These are phyloP conservation scores for Scolopax rusticola DNA, from an alignment of 2,797 vertebrate genomes.

Conservation along the genomic window DNA sequence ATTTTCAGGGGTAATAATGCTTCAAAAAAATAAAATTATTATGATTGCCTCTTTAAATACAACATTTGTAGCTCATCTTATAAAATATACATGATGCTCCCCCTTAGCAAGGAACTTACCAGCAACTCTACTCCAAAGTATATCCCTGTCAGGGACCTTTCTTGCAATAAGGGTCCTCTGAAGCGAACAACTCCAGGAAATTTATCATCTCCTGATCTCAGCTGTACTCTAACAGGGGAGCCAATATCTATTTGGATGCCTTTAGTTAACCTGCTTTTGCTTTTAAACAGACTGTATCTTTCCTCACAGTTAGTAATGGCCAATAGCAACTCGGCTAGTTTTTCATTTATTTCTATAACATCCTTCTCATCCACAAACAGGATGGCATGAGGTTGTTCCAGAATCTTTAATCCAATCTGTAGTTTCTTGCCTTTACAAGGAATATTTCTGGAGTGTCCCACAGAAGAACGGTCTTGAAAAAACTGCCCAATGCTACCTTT, in stretches of 20 bases:
- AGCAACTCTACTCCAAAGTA: conserved; percentile 98
- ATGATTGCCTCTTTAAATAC: not conserved
- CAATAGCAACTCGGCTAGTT: conserved; percentile 93
- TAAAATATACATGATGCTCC: not conserved
- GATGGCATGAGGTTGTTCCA: conserved; percentile 93
- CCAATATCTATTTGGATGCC: conserved; percentile 93
- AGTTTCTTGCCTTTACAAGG: conserved; percentile 93
- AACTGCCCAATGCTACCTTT: conserved; percentile 95
- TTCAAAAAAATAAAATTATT: not conserved
- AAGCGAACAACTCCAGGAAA: conserved; percentile 96
- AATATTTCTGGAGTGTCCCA: conserved; percentile 87
- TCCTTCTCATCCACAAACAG: conserved; percentile 94
- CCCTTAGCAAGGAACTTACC: conserved; percentile 83
- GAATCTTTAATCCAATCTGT: conserved; percentile 89
- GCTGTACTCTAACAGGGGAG: conserved; percentile 92
- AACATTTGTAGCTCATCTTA: not conserved
- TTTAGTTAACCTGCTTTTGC: conserved; percentile 87
- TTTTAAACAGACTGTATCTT: conserved; percentile 90
- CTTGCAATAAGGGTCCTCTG: conserved; percentile 92
- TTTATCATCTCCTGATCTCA: conserved; percentile 92
- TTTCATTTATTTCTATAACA: conserved; percentile 91
- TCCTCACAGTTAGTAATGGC: conserved; percentile 99
- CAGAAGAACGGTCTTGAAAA: conserved; percentile 91
- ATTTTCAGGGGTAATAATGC: not conserved
- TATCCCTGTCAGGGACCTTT: conserved; percentile 92